These are phyloP conservation scores for Lasaia peninsularis DNA, from an alignment of 1,140 invertebrate genomes.

Conservation along the genomic window DNA sequence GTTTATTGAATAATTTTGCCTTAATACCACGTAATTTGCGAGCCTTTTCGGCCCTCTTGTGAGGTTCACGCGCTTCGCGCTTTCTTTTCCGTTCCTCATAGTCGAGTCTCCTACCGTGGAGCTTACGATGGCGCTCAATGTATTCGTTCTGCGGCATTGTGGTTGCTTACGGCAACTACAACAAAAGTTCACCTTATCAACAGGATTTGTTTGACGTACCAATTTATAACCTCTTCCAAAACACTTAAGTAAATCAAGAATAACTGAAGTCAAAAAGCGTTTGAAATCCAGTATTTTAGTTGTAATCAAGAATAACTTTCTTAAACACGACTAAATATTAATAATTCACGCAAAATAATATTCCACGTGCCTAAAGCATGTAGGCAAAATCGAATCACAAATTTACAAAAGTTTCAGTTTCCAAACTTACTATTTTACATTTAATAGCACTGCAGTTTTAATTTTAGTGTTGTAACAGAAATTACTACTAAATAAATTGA, in stretches of 20 bases:
- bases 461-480: not conserved
- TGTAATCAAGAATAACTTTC: no score
- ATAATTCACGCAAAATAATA: no score
- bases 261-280: not conserved
- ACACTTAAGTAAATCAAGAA: not conserved
- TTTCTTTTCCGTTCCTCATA: slow-evolving; percentile 98
- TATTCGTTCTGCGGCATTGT: slow-evolving; percentile 99
- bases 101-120: slow-evolving; percentile 96
- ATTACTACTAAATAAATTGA: not conserved
- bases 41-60: slow-evolving; percentile 93
- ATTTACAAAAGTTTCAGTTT: no score
- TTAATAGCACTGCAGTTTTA: no score
- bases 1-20: slow-evolving; percentile 98
- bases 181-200: slow-evolving; percentile 63
- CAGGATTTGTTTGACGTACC: slow-evolving; percentile 29
- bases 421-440: no score
- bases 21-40: slow-evolving; percentile 96
- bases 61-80: slow-evolving; percentile 94
- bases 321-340: no score
- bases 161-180: slow-evolving; percentile 74
- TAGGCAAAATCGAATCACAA: no score
- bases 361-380: no score
- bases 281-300: no score
- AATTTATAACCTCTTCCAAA: slow-evolving; percentile 28
- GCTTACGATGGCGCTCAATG: slow-evolving; percentile 97